Evolutionary conservation across 1,140 invertebrate genomes (phyloP).

Genomic region (Cherax destructor): DNA sequence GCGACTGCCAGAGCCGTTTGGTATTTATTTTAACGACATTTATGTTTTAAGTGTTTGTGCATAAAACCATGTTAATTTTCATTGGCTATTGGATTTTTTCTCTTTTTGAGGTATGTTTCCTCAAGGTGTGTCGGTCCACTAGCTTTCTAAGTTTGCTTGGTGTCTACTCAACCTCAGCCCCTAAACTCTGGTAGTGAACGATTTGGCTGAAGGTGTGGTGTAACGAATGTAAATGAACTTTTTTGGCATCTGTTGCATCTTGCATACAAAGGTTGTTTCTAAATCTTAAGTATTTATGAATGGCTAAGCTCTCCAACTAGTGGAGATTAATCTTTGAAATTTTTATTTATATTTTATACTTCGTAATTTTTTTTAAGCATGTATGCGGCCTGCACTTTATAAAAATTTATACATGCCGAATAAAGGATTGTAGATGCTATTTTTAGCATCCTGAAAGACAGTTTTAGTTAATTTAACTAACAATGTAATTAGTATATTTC

Average conservation of each 20-base stretch:
- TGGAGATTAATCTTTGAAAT: background rate
- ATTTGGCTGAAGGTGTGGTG: conserved; percentile 21
- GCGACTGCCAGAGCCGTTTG: background rate
- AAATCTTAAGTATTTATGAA: background rate
- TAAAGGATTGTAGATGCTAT: background rate
- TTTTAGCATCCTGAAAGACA: background rate
- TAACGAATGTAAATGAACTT: conserved; percentile 6
- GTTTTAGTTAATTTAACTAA: background rate
- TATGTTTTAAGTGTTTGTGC: background rate
- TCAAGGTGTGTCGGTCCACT: conserved; percentile 16
- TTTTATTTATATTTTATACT: conserved; percentile 10
- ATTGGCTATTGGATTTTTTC: background rate
- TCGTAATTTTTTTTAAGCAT: conserved; percentile 10
- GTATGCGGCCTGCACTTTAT: conserved; percentile 9
- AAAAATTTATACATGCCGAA: conserved; percentile 3
- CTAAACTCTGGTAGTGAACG: conserved; percentile 30
- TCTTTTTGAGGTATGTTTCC: conserved; percentile 21
- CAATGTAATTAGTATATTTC: conserved; percentile 25
- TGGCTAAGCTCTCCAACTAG: background rate
- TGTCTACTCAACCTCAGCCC: conserved; percentile 32
- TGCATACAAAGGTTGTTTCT: conserved; percentile 17
- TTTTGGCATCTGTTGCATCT: background rate
- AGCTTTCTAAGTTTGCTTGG: conserved; percentile 29
- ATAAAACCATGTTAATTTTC: conserved; percentile 9
- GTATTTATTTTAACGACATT: background rate